These are phyloP conservation scores for Nudaria mundana DNA, from an alignment of 2,888 invertebrate genomes.

Conservation along the genomic window DNA sequence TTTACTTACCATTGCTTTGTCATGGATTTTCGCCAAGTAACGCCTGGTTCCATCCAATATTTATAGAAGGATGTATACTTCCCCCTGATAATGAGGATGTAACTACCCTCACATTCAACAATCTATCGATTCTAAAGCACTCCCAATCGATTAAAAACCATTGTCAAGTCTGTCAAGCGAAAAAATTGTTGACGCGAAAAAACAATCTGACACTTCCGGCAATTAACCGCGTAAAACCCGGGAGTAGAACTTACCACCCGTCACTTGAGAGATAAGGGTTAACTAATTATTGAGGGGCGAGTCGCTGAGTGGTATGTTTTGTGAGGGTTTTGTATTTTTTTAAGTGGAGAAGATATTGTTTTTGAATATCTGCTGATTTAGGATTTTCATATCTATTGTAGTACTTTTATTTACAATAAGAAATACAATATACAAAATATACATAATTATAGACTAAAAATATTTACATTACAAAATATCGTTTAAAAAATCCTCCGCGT, in stretches of 20 bases:
- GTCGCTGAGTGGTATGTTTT: background rate
- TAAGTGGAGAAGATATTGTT: background rate
- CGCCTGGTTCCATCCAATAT: too few relatives aligned
- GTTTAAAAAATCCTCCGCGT: too few relatives aligned
- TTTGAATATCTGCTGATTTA: background rate
- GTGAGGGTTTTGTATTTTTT: background rate
- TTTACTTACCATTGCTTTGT: too few relatives aligned
- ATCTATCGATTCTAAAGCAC: background rate
- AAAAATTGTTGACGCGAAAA: slow-evolving; percentile 38
- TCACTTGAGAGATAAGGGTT: slow-evolving; percentile 28
- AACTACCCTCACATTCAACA: background rate
- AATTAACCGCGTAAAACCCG: slow-evolving; percentile 26
- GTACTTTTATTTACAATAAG: background rate
- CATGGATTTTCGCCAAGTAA: too few relatives aligned
- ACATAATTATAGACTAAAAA: too few relatives aligned
- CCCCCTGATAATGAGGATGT: background rate
- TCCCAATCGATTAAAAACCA: slow-evolving; percentile 9
- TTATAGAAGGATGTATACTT: too few relatives aligned
- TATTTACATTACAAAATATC: too few relatives aligned
- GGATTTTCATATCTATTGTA: background rate
- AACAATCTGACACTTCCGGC: slow-evolving; percentile 32
- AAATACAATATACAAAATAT: too few relatives aligned
- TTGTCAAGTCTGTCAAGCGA: slow-evolving; percentile 23
- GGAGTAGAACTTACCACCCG: slow-evolving; percentile 19
- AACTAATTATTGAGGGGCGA: slow-evolving; percentile 46